Evolutionary conservation across 2,888 invertebrate genomes (phyloP).

Genomic region (Mythimna vitellina): DNA sequence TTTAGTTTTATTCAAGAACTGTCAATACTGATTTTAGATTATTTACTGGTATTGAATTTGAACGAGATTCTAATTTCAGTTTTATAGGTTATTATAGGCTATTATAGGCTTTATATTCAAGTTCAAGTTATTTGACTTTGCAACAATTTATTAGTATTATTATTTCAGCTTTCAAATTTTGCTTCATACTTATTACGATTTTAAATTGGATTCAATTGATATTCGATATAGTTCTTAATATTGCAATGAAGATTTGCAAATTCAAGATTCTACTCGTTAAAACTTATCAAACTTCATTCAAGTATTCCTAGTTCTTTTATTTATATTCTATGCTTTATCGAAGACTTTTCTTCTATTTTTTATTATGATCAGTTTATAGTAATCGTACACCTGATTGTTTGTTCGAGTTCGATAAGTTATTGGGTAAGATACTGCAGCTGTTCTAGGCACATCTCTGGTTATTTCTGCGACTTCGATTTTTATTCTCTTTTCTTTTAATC

Average conservation of each 20-base stretch:
- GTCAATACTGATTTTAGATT: background rate
- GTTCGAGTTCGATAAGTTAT: conserved; percentile 19
- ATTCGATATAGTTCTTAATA: background rate
- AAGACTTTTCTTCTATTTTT: background rate
- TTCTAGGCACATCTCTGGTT: conserved; percentile 10
- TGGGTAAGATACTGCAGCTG: background rate
- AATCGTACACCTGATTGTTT: conserved; percentile 6
- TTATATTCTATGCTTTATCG: background rate
- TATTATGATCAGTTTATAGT: background rate
- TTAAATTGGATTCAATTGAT: background rate
- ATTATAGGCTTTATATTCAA: no score
- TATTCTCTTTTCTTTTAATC: conserved; percentile 24
- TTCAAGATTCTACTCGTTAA: background rate
- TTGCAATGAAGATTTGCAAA: background rate
- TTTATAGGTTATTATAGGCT: no score
- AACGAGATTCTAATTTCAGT: background rate
- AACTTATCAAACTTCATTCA: conserved; percentile 15
- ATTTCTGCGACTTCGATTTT: conserved; percentile 22
- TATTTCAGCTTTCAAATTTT: background rate
- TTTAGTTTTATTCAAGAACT: conserved; percentile 26
- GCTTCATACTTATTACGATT: background rate
- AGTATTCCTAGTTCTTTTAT: background rate
- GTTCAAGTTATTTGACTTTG: no score
- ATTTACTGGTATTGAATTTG: background rate
- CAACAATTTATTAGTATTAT: no score